Conservation (phyloP, 2,113 vertebrate species). For the Gymnorhina tibicen region DNA sequence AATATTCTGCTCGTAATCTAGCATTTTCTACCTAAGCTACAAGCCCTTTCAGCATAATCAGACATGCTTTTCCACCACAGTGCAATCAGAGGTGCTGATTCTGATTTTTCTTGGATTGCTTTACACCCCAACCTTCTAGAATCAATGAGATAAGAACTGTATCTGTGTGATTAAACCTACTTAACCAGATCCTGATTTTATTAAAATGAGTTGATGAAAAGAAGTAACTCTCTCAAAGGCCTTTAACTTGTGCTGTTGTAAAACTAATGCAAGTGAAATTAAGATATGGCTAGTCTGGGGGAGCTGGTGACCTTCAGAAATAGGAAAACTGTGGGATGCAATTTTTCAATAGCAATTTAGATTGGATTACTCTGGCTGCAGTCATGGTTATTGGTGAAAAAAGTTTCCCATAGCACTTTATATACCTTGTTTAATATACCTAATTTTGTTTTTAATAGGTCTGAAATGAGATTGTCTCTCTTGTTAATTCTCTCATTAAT, state of each 20-base stretch:
- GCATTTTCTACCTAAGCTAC: background rate
- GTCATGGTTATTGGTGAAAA: background rate
- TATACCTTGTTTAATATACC: conserved; percentile 12
- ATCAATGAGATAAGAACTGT: background rate
- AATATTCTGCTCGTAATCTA: background rate
- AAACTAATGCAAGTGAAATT: background rate
- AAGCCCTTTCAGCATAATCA: conserved; percentile 21
- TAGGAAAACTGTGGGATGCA: background rate
- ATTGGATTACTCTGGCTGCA: background rate
- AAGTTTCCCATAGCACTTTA: conserved; percentile 11
- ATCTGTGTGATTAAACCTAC: background rate
- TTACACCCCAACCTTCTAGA: background rate
- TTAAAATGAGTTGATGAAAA: background rate
- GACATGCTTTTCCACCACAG: background rate
- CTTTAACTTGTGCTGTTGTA: background rate
- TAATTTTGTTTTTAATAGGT: conserved; percentile 49
- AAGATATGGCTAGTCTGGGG: background rate
- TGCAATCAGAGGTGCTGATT: background rate
- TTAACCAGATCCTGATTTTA: background rate
- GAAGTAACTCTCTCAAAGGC: background rate
- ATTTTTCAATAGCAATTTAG: conserved; percentile 16
- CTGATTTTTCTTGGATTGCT: background rate
- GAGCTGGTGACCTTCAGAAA: conserved; percentile 7
- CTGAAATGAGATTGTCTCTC: conserved; percentile 37
- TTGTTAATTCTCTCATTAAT: conserved; percentile 48